Conservation (phyloP, 2,888 invertebrate genomes). For the Saturnia japonica region DNA sequence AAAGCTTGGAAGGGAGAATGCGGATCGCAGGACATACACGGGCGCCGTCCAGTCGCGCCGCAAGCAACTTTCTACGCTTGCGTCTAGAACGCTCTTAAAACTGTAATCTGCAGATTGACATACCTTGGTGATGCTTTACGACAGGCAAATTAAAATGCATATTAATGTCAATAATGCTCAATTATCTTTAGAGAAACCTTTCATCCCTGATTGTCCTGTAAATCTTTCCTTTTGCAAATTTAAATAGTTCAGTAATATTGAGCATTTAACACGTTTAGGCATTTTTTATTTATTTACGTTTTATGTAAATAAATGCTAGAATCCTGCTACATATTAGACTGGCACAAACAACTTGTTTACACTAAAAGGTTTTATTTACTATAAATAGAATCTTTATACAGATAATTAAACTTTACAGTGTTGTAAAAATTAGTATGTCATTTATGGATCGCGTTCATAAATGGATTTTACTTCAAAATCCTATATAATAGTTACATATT, state of each 20-base stretch:
- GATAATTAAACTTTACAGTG: background rate
- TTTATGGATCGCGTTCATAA: background rate
- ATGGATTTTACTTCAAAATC: background rate
- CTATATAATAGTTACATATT: background rate
- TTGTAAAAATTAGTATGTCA: background rate
- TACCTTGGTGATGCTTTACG: constrained; percentile 73
- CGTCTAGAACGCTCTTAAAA: constrained; percentile 78
- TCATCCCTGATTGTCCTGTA: constrained; percentile 37
- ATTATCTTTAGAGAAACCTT: constrained; percentile 44
- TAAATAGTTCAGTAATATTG: background rate
- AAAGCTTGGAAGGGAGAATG: constrained; percentile 72
- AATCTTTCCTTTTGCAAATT: constrained; percentile 31
- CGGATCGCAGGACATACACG: constrained; percentile 76
- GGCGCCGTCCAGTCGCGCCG: constrained; percentile 79
- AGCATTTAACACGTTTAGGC: background rate
- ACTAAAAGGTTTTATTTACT: background rate
- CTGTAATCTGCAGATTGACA: constrained; percentile 80
- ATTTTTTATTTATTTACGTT: background rate
- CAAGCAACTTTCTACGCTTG: constrained; percentile 80
- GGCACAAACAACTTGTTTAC: background rate
- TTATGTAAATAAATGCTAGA: background rate
- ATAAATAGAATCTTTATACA: background rate
- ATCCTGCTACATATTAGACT: too few relatives aligned
- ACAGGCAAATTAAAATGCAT: constrained; percentile 74
- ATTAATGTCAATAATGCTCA: constrained; percentile 62